Evolutionary conservation across 2,113 vertebrate species (phyloP), one percentile per base, ranked within the genome.

Genomic region (Hylia prasina): DNA sequence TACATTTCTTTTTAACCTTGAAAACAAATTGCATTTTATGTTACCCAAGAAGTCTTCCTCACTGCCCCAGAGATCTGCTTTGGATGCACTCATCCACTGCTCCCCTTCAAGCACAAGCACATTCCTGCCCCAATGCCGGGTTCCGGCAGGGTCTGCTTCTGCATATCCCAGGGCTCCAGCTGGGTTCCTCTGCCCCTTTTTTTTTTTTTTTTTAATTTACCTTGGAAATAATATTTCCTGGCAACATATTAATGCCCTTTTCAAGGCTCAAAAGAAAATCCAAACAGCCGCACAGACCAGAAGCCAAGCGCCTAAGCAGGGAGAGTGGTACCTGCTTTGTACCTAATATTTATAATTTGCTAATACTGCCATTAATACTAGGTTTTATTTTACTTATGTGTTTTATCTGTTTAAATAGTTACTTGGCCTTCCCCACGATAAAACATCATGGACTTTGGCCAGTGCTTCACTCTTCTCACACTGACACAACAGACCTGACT

Each of bases 211-310:
- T 37, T 16, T 0, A 45, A 83, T 97, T 96, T 97, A 93, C 87
- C 56, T 94, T 96, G 85, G 93, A 96, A 97, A 89, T 81, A 71
- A 40, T 93, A 92, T 95, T 97, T 97, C 88, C 93, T 96, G 95
- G 97, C 94, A 95, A 75, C 42, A 16, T 75, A 92, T 95, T 94
- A 97, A 96, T 95, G 90, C 48, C 54, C 89, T 94, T 97, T 96
- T 96, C 92, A 94, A 69, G 39, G 47, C 85, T 89, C 61, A 75
- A 79, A 83, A 92, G 81, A 89, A 94, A 93, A 86, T 54, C 48
- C 69, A 89, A 90, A 92, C 53, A 95, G 90, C 72, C 68, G 48
- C 71, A 87, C 25, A 71, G 35, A 93, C 48, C 57, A 87, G 56
- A 87, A 76, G 48, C 93, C 94, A 94, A 89, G 61, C 9, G 48